phyloP scores from a whole-genome alignment of 2,888 invertebrate species.

The Polyommatus icarus region DNA sequence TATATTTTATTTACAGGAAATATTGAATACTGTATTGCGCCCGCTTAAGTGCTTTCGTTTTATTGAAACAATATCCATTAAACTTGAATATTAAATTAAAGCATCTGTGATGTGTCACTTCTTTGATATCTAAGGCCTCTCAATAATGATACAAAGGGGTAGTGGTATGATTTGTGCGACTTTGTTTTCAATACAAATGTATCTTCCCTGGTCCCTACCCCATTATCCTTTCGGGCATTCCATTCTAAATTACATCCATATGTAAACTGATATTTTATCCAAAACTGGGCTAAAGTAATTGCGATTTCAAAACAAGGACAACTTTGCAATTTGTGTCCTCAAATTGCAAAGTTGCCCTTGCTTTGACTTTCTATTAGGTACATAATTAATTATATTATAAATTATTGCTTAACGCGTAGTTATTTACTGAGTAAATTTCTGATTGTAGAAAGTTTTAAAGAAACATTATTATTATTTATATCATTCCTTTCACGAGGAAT shows the following conservation, averaged over 20 bases:
- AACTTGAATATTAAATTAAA: neutral
- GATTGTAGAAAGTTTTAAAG: no score
- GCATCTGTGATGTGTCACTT: neutral
- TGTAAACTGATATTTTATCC: neutral
- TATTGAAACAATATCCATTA: neutral
- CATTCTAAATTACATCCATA: neutral
- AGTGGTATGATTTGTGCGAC: neutral
- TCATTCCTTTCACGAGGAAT: no score
- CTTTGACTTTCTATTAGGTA: neutral
- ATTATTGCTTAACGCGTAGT: no score
- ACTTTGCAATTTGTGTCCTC: no score
- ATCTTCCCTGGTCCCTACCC: neutral
- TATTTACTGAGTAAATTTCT: no score
- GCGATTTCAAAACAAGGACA: neutral
- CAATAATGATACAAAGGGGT: neutral
- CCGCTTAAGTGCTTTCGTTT: neutral
- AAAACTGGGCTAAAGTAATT: neutral
- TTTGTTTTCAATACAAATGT: neutral
- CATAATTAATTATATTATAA: no score
- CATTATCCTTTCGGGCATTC: neutral
- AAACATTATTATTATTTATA: no score
- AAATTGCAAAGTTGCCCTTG: neutral
- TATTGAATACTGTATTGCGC: neutral
- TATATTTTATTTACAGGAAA: slow-evolving; percentile 12
- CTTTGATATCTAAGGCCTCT: neutral